Evolutionary conservation across 2,888 invertebrate genomes (phyloP), one percentile per base, ranked within the genome.

Genomic region (Leucophenga montana): DNA sequence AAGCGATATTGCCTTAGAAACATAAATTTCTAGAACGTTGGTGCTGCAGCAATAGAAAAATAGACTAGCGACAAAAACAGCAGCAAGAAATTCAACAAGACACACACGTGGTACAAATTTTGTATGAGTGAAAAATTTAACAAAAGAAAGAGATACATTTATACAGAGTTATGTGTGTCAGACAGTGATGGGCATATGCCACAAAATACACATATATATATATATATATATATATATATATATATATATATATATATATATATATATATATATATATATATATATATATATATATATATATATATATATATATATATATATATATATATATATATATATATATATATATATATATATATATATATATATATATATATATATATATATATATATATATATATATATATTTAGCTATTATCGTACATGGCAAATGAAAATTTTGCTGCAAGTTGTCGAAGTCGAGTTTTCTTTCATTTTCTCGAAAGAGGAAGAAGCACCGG

Each of bases 21-120:
- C 81, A 85, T 85, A 84, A 75, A 85, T 80, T 84, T 69, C 39
- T 75, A 70, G 82, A 33, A 54, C 44, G 44, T 14, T 31, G 27
- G 33, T 59, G 59, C 33, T 14, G 62, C 39, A 48, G 50, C 50
- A 64, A 64, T 64, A 22, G 62, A 62, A 16, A 33, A 62, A 46
- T 62, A 46, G 62, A 56, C 14, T 9, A 56, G 27, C 22, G 27
- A 56, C 14, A 56, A 56, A 56, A 56, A 48, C 62, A 48, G 44
- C 44, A 62, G 22, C 33, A 62, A 39, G 4, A 39, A 39, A 39
- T 39, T 39, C 61, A 61, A 56, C 4, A 59, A 67, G n/a, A 54
- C 67, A 75, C 84, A 85, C 82, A 82, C 85, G 85, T 82, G 82
- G 77, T 85, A 85, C 82, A 82, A 82, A 82, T 82, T 82, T 80